These are phyloP conservation scores for Strix occidentalis DNA, from an alignment of 2,797 vertebrate genomes.

Conservation along the genomic window DNA sequence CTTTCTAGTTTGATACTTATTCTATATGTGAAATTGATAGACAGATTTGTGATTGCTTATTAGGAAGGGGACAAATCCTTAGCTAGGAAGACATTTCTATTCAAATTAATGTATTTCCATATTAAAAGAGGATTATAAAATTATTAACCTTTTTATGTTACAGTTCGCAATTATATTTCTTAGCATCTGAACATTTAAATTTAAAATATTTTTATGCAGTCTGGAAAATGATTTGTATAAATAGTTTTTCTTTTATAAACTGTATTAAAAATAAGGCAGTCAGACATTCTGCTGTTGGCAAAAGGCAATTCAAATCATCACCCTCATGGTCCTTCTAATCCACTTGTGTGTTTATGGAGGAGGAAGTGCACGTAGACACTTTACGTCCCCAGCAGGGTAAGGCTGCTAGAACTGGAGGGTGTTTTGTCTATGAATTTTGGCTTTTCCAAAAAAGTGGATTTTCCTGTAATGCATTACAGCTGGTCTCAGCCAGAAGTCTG, in stretches of 20 bases:
- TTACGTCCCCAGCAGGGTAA: background rate
- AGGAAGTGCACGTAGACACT: background rate
- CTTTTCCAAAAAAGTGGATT: background rate
- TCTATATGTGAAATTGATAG: background rate
- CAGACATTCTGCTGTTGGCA: background rate
- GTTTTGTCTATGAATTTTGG: background rate
- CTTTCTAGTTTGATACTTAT: background rate
- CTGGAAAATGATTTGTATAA: background rate
- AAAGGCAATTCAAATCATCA: background rate
- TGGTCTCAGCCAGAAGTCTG: background rate
- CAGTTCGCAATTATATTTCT: background rate
- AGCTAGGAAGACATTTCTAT: background rate
- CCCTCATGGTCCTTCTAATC: background rate
- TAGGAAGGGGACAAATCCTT: slow-evolving; percentile 11
- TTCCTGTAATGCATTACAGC: background rate
- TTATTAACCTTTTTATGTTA: background rate
- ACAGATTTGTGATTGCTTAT: slow-evolving; percentile 9
- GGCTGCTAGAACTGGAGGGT: background rate
- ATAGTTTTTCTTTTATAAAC: background rate
- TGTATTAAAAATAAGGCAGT: background rate
- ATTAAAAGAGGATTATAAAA: background rate
- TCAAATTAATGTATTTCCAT: background rate
- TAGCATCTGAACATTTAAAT: background rate
- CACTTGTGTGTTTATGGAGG: background rate
- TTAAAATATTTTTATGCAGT: background rate